A percentile compares a stretch with the other conserved stretches of the same genome.
Evolutionary conservation across 1,140 invertebrate species (phyloP).

Genomic region (Procambarus virginalis): DNA sequence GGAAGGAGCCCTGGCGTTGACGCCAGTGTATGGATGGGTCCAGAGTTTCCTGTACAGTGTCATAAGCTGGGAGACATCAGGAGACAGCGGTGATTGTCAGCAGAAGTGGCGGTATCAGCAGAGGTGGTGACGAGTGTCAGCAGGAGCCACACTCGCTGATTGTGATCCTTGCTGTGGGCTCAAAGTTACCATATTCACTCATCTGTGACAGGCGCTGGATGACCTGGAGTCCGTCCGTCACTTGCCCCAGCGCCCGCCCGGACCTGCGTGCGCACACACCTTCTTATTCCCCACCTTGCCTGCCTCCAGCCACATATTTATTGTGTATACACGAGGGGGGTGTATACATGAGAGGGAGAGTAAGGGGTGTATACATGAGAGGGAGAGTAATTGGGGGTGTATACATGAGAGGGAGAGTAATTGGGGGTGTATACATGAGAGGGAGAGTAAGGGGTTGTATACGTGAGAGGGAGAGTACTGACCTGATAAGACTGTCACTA

Average conservation of each 20-base stretch:
- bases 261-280: neutral
- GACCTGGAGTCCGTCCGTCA: slow-evolving; percentile 30
- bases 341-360: neutral
- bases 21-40: too few relatives aligned
- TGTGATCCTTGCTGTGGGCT: slow-evolving; percentile 12
- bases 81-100: too few relatives aligned
- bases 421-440: neutral
- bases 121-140: slow-evolving; percentile 11
- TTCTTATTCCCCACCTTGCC: too few relatives aligned
- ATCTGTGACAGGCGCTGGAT: slow-evolving; percentile 4
- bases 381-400: slow-evolving; percentile 4
- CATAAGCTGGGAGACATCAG: too few relatives aligned
- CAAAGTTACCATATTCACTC: slow-evolving; percentile 3
- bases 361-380: neutral
- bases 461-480: neutral
- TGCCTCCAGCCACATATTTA: too few relatives aligned
- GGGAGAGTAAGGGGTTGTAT: neutral
- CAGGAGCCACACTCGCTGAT: slow-evolving; percentile 30
- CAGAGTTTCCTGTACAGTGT: too few relatives aligned
- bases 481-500: slow-evolving; percentile 33
- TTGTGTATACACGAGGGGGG: too few relatives aligned
- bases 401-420: neutral
- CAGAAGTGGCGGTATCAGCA: too few relatives aligned
- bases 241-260: slow-evolving; percentile 25
- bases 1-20: too few relatives aligned